Base-by-base conservation (phyloP, 2,888 invertebrate genomes). In the Parascotia fuliginaria region DNA sequence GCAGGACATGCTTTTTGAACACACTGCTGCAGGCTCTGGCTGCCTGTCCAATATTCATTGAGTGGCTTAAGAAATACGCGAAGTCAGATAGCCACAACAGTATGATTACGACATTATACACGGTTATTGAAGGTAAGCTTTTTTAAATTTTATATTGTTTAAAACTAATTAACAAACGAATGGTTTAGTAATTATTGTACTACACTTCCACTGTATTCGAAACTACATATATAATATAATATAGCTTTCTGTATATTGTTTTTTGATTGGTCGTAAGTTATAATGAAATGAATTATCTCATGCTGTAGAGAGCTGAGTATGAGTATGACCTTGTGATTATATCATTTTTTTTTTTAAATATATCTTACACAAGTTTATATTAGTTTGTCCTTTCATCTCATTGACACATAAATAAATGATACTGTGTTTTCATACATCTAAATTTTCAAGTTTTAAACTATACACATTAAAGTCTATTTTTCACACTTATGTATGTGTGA, bases 1-100 rank as follows among this genome's bases (percentile, higher is more conserved):
- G 98, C 32, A 95, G 97, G 66, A 98, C 98, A 0, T 98, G 98
- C 85, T 98, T 98, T 81, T 89, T 98, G 44, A 98, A 98, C 88
- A 96, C 98, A 0, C 90, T 98, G 37, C 92, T 98, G 16, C 98
- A 98, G 89, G 96, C 97, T 1, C 89, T 98, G 63, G 97, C 98
- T 15, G 96, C 98, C 2, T 97, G 97, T 81, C 96, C 97, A 28
- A 94, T 94, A 54, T 96, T 98, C 76, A 94, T 96, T 50, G 93
- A 94, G 9, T 98, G 98, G 98, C 89, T 98, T 22, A 94, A 95
- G 69, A 89, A 93, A 55, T 94, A 94, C 61, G 94, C 94, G 5
- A 92, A 94, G 49, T 89, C 92, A 19, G 89, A 91, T 33, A 94
- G 94, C 58, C 94, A 95, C 67, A 95, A 95, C 63, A 95, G 95